Percentiles rank a stretch among this genome's conserved stretches.
phyloP scores from a whole-genome alignment of 2,797 vertebrate species.

The Peromyscus aztecus region DNA sequence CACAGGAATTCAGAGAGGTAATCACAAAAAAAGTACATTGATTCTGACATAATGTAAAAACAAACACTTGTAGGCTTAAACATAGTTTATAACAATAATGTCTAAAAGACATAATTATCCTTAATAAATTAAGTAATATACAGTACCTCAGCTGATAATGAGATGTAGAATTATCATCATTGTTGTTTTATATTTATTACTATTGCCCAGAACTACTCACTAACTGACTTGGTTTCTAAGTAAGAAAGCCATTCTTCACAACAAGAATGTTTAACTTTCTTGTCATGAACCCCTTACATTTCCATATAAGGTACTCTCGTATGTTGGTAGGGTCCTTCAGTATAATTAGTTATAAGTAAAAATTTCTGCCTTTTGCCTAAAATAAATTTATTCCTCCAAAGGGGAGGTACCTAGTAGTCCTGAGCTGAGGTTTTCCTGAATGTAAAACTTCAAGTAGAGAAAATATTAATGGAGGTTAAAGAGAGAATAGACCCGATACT shows the following conservation, averaged over 20 bases:
- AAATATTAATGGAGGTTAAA: slow-evolving; percentile 44
- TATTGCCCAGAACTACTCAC: slow-evolving; percentile 25
- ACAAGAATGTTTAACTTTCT: not conserved
- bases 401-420: slow-evolving; percentile 62
- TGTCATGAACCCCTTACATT: not conserved
- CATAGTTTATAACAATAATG: slow-evolving; percentile 60
- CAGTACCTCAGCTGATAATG: slow-evolving; percentile 80
- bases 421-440: slow-evolving; percentile 73
- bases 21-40: slow-evolving; percentile 39
- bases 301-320: not conserved
- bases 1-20: slow-evolving; percentile 62
- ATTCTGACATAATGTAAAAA: slow-evolving; percentile 61
- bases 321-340: slow-evolving; percentile 11
- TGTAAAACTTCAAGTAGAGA: slow-evolving; percentile 70
- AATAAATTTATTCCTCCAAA: not conserved
- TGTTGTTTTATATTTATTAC: not conserved
- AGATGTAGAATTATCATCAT: slow-evolving; percentile 63
- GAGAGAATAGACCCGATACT: not conserved
- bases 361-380: slow-evolving; percentile 26
- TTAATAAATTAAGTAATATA: slow-evolving; percentile 80
- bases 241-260: slow-evolving; percentile 32
- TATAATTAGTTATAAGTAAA: not conserved
- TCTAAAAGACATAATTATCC: slow-evolving; percentile 71
- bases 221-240: slow-evolving; percentile 7
- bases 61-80: slow-evolving; percentile 52